Conservation (phyloP, 2,797 vertebrate genomes). For the Delichon dasypus region DNA sequence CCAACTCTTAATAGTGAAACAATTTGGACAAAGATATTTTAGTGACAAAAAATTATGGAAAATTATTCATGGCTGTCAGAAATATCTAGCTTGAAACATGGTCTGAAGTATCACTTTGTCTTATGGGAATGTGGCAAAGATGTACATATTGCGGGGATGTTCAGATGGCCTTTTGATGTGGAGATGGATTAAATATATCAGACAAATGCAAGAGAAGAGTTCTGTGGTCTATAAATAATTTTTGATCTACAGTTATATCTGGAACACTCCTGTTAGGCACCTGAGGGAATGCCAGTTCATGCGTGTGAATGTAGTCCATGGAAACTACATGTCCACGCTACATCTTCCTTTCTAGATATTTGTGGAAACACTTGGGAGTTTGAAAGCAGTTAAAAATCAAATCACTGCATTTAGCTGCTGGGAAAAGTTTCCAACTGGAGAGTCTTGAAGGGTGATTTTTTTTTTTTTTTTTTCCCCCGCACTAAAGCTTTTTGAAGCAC, state of each 20-base stretch:
- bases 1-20: background rate
- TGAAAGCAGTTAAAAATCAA: background rate
- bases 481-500: background rate
- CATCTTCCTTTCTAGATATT: background rate
- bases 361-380: background rate
- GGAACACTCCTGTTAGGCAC: background rate
- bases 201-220: background rate
- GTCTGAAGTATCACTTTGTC: background rate
- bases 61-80: background rate
- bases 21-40: background rate
- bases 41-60: background rate
- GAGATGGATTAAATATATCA: background rate
- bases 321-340: accelerated
- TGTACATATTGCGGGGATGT: accelerated
- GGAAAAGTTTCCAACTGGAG: background rate
- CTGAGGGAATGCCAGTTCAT: background rate
- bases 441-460: accelerated
- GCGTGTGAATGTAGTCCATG: too few relatives aligned
- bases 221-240: background rate
- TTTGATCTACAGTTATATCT: background rate
- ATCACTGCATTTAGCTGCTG: background rate
- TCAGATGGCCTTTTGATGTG: background rate
- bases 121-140: background rate
- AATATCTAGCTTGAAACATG: background rate
- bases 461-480: accelerated